Evolutionary conservation across 2,113 vertebrate genomes (phyloP).

Genomic region (Cnemophilus loriae): DNA sequence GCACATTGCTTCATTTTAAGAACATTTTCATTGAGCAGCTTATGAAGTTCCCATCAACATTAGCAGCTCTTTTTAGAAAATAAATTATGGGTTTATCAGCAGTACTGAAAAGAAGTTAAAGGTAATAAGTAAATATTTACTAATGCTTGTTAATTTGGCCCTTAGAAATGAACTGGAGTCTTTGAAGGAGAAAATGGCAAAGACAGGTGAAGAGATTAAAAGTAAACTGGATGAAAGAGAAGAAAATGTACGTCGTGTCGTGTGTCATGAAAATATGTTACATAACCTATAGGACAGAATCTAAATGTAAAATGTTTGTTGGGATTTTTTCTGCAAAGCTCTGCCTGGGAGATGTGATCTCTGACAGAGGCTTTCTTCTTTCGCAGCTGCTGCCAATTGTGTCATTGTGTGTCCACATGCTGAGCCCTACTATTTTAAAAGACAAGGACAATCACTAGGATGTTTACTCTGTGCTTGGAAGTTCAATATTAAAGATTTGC

Average conservation of each 20-base stretch:
- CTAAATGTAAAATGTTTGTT: not conserved
- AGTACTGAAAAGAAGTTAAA: not conserved
- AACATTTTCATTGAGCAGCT: not conserved
- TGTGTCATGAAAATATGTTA: not conserved
- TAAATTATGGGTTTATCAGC: not conserved
- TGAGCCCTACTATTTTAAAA: not conserved
- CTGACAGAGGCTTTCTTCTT: not conserved
- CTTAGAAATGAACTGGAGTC: conserved; percentile 76
- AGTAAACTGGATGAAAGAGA: conserved; percentile 77
- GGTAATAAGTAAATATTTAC: not conserved
- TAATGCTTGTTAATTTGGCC: not conserved
- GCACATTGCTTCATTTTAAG: not conserved
- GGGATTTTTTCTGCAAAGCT: not conserved
- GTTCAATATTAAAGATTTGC: not conserved
- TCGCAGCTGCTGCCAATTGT: not conserved
- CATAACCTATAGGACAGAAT: not conserved
- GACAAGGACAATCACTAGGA: not conserved
- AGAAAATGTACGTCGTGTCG: conserved; percentile 73
- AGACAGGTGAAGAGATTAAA: conserved; percentile 71
- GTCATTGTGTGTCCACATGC: not conserved
- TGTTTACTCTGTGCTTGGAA: not conserved
- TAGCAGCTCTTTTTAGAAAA: not conserved
- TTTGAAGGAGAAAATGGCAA: conserved; percentile 70
- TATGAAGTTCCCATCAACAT: not conserved
- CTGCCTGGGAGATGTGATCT: not conserved